These are phyloP conservation scores for Elysia crispata DNA, from an alignment of 2,888 invertebrate species.

Conservation along the genomic window DNA sequence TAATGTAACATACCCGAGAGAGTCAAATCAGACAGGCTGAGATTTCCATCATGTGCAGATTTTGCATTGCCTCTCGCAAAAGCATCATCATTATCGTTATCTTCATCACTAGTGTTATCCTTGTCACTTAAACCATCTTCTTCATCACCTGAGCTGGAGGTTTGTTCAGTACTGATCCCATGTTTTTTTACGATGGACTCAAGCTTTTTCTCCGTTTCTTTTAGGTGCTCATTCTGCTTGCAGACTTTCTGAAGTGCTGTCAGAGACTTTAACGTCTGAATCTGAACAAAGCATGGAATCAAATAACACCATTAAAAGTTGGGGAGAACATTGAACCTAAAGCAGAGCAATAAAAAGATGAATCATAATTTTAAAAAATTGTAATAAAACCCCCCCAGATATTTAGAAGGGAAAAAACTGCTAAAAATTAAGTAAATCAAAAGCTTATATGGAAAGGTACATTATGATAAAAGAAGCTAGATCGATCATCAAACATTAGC, in stretches of 20 bases:
- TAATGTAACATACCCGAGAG: constrained; percentile 26
- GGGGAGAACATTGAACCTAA: no score
- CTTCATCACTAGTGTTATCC: constrained; percentile 45
- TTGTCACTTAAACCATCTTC: constrained; percentile 79
- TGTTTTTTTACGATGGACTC: constrained; percentile 76
- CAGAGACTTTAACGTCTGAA: constrained; percentile 78
- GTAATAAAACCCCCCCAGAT: no score
- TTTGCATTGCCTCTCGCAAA: constrained; percentile 57
- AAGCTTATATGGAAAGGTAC: no score
- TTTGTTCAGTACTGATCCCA: constrained; percentile 76
- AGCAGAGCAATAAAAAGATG: no score
- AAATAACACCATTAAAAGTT: no score
- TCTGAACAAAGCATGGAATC: constrained; percentile 50
- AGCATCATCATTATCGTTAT: constrained; percentile 56
- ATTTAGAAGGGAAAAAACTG: no score
- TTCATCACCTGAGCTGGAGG: constrained; percentile 64
- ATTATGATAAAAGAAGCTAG: no score
- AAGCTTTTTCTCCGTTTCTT: constrained; percentile 80
- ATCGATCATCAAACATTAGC: no score
- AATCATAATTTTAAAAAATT: no score
- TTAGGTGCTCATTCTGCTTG: constrained; percentile 63
- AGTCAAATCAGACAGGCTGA: constrained; percentile 61
- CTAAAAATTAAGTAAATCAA: no score
- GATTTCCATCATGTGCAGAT: constrained; percentile 60
- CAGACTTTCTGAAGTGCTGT: constrained; percentile 66